Evolutionary conservation across 92 coral and sea anemone genomes (phyloP), one percentile per base, ranked within the genome.

Genomic region (Paramuricea clavata): DNA sequence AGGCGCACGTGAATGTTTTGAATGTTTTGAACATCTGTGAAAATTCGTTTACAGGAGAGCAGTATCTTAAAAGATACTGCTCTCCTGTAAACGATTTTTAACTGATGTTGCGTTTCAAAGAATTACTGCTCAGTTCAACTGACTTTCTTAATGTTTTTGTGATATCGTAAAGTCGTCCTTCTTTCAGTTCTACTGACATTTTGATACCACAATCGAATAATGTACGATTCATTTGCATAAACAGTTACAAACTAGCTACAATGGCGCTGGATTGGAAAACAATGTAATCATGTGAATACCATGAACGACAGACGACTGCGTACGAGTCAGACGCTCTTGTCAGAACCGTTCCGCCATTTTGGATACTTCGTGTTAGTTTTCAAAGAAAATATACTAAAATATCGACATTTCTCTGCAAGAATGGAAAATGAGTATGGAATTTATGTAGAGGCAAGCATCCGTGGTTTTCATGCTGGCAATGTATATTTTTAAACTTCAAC

Each of bases 181-280:
- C 80, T 76, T 54, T 81, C 82, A n/a, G n/a, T n/a, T n/a, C n/a
- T n/a, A n/a, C n/a, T n/a, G n/a, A n/a, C n/a, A n/a, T 82, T 82
- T 75, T 74, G 70, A 86, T 50, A 49, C 93, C 93, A 86, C 90
- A 90, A 76, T 86, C 67, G 74, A 81, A 86, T 86, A 90, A 86
- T 57, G 93, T 86, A 50, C 85, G 87, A 90, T 90, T 90, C 90
- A 90, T 90, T 41, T 69, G 69, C 52, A 22, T 25, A 67, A 11
- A 67, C 39, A 67, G 34, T 23, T n/a, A n/a, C n/a, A 39, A 10
- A 10, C 44, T 39, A 39, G 44, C 44, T 39, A 10, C 44, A 39
- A 39, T 39, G 44, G 30, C 33, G 12, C 74, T 67, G 30, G 30
- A 30, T 67, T 67, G 35, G 69, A 17, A 61, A 61, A 25, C n/a